These are phyloP conservation scores for Pomacea maculata DNA, from an alignment of 1,140 invertebrate genomes.

Conservation along the genomic window DNA sequence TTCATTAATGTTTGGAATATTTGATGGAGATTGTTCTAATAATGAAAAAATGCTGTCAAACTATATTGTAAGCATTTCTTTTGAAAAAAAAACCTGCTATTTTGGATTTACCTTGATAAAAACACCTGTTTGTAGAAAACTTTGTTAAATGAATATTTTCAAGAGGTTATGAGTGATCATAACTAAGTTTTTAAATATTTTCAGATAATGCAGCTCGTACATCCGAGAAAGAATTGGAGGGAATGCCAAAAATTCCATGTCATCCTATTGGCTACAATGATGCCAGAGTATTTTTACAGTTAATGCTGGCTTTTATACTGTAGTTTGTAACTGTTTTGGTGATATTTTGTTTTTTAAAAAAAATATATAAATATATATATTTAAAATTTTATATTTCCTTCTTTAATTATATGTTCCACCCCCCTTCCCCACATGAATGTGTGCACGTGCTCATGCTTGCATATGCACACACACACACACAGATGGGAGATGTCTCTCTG, in stretches of 20 bases:
- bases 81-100: too few species aligned
- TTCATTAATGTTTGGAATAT: too few species aligned
- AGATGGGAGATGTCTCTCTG: constrained; percentile 1
- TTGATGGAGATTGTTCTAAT: too few species aligned
- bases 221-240: constrained; percentile 4
- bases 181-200: background rate
- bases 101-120: too few species aligned
- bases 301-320: background rate
- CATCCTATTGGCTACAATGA: constrained; percentile 64
- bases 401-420: background rate
- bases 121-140: too few species aligned
- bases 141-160: too few species aligned
- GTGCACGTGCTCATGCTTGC: background rate
- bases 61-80: too few species aligned
- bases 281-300: constrained; percentile 51
- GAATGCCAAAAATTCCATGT: constrained; percentile 57
- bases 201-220: constrained; percentile 13
- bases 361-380: too few species aligned
- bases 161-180: too few species aligned
- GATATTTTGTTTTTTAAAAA: too few species aligned
- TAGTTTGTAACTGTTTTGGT: background rate
- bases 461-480: background rate
- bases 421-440: constrained; percentile 6
- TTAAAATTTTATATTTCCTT: background rate
- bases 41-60: too few species aligned